Conservation (phyloP, 2,113 vertebrate genomes). For the Cynoglossus semilaevis region DNA sequence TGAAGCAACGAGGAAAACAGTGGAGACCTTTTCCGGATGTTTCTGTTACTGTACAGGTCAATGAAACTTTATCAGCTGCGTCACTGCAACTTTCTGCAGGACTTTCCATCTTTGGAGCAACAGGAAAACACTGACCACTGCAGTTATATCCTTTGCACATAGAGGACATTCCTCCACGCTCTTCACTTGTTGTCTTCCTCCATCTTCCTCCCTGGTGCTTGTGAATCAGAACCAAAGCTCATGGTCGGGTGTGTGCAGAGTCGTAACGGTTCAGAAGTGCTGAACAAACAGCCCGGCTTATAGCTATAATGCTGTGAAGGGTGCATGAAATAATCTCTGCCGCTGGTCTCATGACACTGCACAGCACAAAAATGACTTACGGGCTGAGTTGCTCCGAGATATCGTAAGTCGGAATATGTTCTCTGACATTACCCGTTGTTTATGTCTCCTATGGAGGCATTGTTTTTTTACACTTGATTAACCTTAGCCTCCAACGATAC, state of each 20-base stretch:
- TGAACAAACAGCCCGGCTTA: constrained; percentile 26
- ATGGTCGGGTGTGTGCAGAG: constrained; percentile 11
- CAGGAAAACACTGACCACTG: constrained; percentile 21
- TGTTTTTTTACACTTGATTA: constrained; percentile 28
- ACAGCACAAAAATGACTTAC: constrained; percentile 23
- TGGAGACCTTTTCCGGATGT: constrained; percentile 31
- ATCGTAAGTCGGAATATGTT: constrained; percentile 14
- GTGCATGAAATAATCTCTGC: constrained; percentile 39
- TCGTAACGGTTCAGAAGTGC: constrained; percentile 25
- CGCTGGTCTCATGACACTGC: constrained; percentile 22
- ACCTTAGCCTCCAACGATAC: constrained; percentile 14
- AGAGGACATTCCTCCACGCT: constrained; percentile 28
- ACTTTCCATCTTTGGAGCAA: constrained; percentile 4
- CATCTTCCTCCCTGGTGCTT: constrained; percentile 6
- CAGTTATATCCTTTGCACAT: neutral
- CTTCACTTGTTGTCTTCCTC: constrained; percentile 2
- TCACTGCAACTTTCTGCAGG: constrained; percentile 16
- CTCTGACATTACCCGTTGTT: constrained; percentile 25
- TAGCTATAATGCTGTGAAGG: constrained; percentile 22
- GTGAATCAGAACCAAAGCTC: constrained; percentile 16
- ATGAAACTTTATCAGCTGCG: constrained; percentile 37
- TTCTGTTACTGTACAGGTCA: constrained; percentile 22
- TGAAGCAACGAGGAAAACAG: neutral
- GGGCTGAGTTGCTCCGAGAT: constrained; percentile 32
- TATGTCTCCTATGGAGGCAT: constrained; percentile 9